phyloP scores from a whole-genome alignment of 2,797 vertebrate genomes.

The Pantherophis alleghaniensis region DNA sequence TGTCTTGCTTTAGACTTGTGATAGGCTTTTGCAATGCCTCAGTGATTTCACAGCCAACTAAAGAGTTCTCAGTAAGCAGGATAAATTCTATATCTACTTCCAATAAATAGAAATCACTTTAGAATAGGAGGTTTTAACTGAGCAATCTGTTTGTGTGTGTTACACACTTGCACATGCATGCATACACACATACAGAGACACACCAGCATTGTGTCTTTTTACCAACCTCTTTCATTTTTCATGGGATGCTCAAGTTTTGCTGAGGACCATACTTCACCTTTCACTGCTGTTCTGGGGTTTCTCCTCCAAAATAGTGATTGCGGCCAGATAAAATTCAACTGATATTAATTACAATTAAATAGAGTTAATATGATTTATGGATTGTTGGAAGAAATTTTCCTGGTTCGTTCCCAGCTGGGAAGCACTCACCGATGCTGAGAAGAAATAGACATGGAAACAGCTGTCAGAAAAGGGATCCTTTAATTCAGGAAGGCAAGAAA shows the following conservation, averaged over 20 bases:
- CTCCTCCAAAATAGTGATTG: neutral
- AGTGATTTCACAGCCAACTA: slow-evolving; percentile 21
- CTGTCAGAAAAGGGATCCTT: no score
- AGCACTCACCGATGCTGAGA: no score
- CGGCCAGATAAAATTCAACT: neutral
- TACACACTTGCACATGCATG: no score
- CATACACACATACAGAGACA: neutral
- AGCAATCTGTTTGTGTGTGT: neutral
- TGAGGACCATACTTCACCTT: neutral
- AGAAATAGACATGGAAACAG: no score
- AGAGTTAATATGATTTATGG: neutral
- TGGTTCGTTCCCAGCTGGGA: no score
- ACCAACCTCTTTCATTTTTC: neutral
- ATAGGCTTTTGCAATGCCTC: slow-evolving; percentile 25
- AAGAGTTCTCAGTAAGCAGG: slow-evolving; percentile 8
- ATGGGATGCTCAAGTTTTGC: neutral
- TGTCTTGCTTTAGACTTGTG: slow-evolving; percentile 30
- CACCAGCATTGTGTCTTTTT: neutral
- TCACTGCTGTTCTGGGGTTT: neutral
- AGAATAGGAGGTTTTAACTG: neutral
- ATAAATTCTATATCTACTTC: slow-evolving; percentile 18
- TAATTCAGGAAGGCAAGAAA: no score
- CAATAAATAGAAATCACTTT: neutral
- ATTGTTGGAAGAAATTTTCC: no score
- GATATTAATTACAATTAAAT: neutral